These are phyloP conservation scores for Genyomyrus donnyi DNA, from an alignment of 2,113 vertebrate genomes.

Conservation along the genomic window DNA sequence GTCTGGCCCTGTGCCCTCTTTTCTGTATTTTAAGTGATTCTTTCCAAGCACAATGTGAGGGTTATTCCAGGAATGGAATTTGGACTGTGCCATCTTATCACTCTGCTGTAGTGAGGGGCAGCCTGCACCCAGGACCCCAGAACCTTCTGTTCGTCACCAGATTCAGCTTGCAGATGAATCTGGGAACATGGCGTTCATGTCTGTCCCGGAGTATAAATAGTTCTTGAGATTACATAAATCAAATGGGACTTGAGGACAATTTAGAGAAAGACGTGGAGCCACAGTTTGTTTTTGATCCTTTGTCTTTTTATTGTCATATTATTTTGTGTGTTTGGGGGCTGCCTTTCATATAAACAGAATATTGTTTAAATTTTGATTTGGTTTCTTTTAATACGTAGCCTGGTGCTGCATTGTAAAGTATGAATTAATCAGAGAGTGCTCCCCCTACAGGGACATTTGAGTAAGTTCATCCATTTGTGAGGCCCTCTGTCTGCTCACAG, in stretches of 20 bases:
- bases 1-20: neutral
- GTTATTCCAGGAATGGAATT: slow-evolving; percentile 14
- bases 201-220: neutral
- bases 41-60: neutral
- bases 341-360: neutral
- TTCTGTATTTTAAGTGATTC: slow-evolving; percentile 10
- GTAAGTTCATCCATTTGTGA: neutral
- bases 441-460: neutral
- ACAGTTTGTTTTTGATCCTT: neutral
- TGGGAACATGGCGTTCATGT: neutral
- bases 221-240: neutral
- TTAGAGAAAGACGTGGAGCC: neutral
- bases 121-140: neutral
- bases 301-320: neutral
- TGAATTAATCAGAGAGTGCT: neutral
- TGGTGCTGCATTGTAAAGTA: neutral
- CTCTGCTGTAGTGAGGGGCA: neutral
- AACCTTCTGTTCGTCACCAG: neutral
- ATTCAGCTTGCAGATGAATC: neutral
- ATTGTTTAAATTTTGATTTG: neutral
- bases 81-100: neutral
- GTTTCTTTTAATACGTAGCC: neutral
- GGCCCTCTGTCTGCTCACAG: neutral
- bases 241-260: neutral
- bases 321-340: neutral